A percentile compares a stretch with the other conserved stretches of the same genome.
These are phyloP conservation scores for Stegodyphus dumicola DNA, from an alignment of 1,140 invertebrate genomes.

Conservation along the genomic window DNA sequence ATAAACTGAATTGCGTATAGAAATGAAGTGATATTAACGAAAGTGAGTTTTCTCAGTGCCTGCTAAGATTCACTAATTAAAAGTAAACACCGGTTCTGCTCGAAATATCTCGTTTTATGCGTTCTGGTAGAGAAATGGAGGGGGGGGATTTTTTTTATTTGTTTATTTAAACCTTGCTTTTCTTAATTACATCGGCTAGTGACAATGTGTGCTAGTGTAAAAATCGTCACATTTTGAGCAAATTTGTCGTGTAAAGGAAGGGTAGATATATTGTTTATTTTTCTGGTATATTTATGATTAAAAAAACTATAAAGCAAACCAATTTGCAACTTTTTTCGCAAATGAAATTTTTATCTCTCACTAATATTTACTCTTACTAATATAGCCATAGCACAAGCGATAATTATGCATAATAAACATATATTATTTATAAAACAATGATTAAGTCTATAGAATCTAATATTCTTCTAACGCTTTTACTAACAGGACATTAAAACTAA, in stretches of 20 bases:
- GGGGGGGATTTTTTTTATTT: constrained; percentile 12
- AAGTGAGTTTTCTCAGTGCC: not conserved
- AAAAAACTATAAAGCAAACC: not conserved
- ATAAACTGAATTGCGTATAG: constrained; percentile 47
- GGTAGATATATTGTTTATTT: not conserved
- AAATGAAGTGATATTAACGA: constrained; percentile 49
- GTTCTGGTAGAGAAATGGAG: not conserved
- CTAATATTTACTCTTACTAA: no score
- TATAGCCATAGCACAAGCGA: no score
- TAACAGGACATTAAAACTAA: no score
- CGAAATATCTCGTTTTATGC: constrained; percentile 47
- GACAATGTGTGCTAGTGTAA: constrained; percentile 30
- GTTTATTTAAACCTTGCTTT: constrained; percentile 50
- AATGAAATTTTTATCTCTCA: no score
- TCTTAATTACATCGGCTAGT: constrained; percentile 51
- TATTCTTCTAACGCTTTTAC: no score
- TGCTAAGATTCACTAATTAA: constrained; percentile 55
- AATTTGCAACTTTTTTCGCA: not conserved
- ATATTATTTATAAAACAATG: no score
- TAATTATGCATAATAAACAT: no score
- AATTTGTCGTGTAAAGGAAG: constrained; percentile 18
- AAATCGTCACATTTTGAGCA: constrained; percentile 50
- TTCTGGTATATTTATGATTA: not conserved
- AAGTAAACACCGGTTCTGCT: constrained; percentile 48
- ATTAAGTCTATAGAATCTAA: no score